Percentiles rank a stretch among this genome's conserved stretches.
These are phyloP conservation scores for Holacanthella duospinosa DNA, from an alignment of 2,888 invertebrate species.

Conservation along the genomic window DNA sequence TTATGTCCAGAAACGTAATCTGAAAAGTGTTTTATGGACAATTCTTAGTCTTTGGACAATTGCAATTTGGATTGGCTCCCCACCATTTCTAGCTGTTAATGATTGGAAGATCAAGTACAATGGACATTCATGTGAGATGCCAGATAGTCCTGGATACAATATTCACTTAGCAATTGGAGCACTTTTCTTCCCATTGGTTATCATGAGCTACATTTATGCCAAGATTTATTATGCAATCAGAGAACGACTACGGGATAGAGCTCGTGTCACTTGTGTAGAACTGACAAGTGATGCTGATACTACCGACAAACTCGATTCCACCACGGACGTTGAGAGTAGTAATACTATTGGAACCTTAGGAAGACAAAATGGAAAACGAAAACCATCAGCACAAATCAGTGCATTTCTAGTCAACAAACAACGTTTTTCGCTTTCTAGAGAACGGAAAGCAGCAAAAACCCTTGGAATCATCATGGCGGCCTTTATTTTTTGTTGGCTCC, in stretches of 20 bases:
- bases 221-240: conserved; percentile 29
- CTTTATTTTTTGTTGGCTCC: conserved; percentile 34
- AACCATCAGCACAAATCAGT: conserved; percentile 1
- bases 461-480: conserved; percentile 31
- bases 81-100: conserved; percentile 28
- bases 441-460: conserved; percentile 32
- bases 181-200: conserved; percentile 29
- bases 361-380: neutral
- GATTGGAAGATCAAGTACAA: neutral
- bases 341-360: neutral
- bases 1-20: conserved; percentile 27
- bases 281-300: conserved; percentile 8
- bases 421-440: conserved; percentile 28
- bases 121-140: conserved; percentile 15
- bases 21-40: conserved; percentile 15
- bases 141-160: conserved; percentile 25
- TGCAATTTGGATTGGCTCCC: conserved; percentile 30
- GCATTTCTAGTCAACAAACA: conserved; percentile 26
- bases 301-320: neutral
- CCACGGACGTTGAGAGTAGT: neutral
- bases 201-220: conserved; percentile 29
- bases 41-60: conserved; percentile 25
- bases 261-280: conserved; percentile 17
- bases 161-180: conserved; percentile 33
- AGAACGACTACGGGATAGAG: conserved; percentile 21